phyloP scores from a whole-genome alignment of 2,888 invertebrate species.

The Myathropa florea region DNA sequence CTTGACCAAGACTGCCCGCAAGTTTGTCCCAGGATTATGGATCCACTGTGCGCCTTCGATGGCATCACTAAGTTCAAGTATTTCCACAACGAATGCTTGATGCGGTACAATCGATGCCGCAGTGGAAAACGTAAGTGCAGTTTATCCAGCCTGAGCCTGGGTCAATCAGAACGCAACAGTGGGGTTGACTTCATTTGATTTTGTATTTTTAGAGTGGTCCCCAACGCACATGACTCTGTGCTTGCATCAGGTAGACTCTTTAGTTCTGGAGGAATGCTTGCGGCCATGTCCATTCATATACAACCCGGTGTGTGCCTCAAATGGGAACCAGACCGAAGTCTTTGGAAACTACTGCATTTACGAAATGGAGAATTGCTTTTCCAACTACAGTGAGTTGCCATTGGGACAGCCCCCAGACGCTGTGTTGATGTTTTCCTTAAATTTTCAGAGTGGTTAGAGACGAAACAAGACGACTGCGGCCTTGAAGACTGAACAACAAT shows the following conservation, averaged over 20 bases:
- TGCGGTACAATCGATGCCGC: slow-evolving; percentile 72
- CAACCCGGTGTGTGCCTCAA: slow-evolving; percentile 73
- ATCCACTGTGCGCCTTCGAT: slow-evolving; percentile 72
- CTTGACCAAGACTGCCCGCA: slow-evolving; percentile 63
- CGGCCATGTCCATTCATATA: slow-evolving; percentile 73
- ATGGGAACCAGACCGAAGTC: slow-evolving; percentile 69
- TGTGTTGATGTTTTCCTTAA: slow-evolving; percentile 2
- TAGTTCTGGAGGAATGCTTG: slow-evolving; percentile 72
- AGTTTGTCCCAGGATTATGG: slow-evolving; percentile 72
- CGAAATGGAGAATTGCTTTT: slow-evolving; percentile 74
- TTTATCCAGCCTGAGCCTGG: neutral
- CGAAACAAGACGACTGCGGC: slow-evolving; percentile 72
- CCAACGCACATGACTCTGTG: slow-evolving; percentile 73
- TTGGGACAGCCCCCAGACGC: neutral
- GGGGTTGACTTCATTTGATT: too few species aligned
- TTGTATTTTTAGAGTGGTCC: slow-evolving; percentile 71
- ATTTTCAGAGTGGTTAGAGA: slow-evolving; percentile 71
- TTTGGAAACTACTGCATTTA: slow-evolving; percentile 74
- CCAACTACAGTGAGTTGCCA: slow-evolving; percentile 71
- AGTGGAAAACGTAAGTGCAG: slow-evolving; percentile 66
- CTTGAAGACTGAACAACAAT: slow-evolving; percentile 57
- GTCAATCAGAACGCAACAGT: too few species aligned
- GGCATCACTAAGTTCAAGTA: slow-evolving; percentile 68
- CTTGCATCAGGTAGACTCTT: slow-evolving; percentile 71
- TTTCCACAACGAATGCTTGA: slow-evolving; percentile 73